These are phyloP conservation scores for Suillia variegata DNA, from an alignment of 2,888 invertebrate genomes.

Conservation along the genomic window DNA sequence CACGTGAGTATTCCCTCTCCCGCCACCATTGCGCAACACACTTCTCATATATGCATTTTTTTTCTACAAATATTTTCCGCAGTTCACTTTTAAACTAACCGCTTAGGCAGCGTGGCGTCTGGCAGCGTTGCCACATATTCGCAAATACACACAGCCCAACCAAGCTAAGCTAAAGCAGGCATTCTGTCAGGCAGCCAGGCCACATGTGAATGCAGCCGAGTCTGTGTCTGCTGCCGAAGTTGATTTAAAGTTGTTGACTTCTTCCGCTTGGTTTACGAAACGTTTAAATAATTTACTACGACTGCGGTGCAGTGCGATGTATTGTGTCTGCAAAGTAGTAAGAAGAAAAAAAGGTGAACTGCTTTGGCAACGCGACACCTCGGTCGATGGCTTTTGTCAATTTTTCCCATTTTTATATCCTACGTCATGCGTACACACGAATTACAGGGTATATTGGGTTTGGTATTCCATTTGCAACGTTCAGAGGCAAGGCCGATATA, in stretches of 20 bases:
- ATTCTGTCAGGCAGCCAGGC: too few species aligned
- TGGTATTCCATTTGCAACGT: too few species aligned
- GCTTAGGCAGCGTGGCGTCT: conserved; percentile 16
- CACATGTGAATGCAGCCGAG: too few species aligned
- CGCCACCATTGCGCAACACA: conserved; percentile 8
- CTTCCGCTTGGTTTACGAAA: conserved; percentile 33
- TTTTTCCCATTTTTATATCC: too few species aligned
- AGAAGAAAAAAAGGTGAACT: background rate
- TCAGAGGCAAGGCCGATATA: too few species aligned
- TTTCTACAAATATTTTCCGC: too few species aligned
- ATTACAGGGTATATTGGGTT: too few species aligned
- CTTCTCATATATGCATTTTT: background rate
- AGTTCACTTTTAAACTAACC: conserved; percentile 1
- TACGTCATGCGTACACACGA: too few species aligned
- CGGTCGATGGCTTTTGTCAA: too few species aligned
- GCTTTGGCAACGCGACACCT: background rate
- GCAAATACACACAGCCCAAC: background rate
- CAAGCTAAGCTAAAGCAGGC: background rate
- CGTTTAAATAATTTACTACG: conserved; percentile 37
- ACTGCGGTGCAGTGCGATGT: conserved; percentile 12
- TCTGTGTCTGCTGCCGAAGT: conserved; percentile 23
- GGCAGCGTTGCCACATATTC: background rate
- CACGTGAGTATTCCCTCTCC: conserved; percentile 31
- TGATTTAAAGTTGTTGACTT: conserved; percentile 39
- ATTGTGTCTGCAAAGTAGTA: conserved; percentile 13